Base-by-base conservation (phyloP, 92 coral and sea anemone species). In the Parazoanthus darwini region DNA sequence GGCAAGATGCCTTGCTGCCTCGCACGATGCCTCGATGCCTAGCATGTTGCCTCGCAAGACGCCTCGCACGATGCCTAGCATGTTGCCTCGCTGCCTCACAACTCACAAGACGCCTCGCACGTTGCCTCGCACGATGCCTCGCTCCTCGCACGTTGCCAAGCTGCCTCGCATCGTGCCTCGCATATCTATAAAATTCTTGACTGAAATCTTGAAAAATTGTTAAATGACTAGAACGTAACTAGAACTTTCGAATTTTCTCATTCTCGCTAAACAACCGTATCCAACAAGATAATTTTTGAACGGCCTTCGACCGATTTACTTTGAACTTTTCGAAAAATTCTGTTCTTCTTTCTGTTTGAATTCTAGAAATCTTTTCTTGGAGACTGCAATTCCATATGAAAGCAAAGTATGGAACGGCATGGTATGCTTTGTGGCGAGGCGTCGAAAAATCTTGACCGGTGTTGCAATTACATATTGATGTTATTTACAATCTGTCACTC, bases 401-500 rank as follows among this genome's bases (percentile, higher is more conserved):
- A 54, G 59, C 59, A 63, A 63, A 63, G 70, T 5, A 20, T 9
- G 25, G 70, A 63, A 63, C 16, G 70, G 70, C 14, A 82, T 54
- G 59, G 14, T 11, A 54, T 1, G 3, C 51, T 46, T 46, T 46
- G 51, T 46, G 11, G 51, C 51, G 51, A 46, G 51, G 51, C 51
- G 18, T 54, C 59, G 20, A 16, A n/a, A 29, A 43, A 81, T 54
- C 74, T 42, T 44, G 36, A 54, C 78, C 42, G 14, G 20, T 85
- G 80, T 70, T 70, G 88, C 80, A 85, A 70, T 85, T 44, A 82
- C 70, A 63, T 63, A 37, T 35, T 29, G 33, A 29, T 29, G 33
- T 29, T 48, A 68, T 37, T 86, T 63, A 38, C 89, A 75, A 54
- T 54, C 70, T 77, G 70, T 50, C 63, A 79, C 67, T 80, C 85